Evolutionary conservation across 2,888 invertebrate species (phyloP), one percentile per base, ranked within the genome.

Genomic region (Dendrolimus pini): DNA sequence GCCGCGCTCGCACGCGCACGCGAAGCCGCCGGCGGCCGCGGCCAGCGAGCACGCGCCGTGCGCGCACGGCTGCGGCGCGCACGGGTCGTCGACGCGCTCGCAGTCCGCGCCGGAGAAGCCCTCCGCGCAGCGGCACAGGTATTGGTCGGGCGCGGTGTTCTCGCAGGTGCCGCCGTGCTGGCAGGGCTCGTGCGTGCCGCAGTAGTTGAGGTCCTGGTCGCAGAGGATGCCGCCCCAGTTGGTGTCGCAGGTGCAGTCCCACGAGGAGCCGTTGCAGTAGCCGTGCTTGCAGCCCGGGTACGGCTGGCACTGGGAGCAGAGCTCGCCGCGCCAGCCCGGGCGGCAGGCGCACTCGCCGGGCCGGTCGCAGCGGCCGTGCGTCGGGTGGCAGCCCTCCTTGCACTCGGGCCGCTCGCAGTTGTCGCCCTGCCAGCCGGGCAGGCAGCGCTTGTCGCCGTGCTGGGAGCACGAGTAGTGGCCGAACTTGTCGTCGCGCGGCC

Each of bases 181-280:
- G 83, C 98, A 98, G 9, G 98, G 98, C 85, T 96, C 96, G 89
- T 97, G 97, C 55, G 97, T 97, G 63, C 98, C 98, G 88, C 98
- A 98, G 89, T 96, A 98, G 91, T 98, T 98, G 75, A 98, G 93
- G 92, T 98, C 98, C 94, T 98, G 98, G 91, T 99, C 98, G 91
- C 99, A 99, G 71, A 98, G 95, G 69, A 98, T 96, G 67, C 99
- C 99, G 70, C 98, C 99, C 99, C 99, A 99, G 82, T 99, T 99
- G 73, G 98, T 98, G 82, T 98, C 95, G 89, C 99, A 99, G 74
- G 97, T 96, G 91, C 99, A 99, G 83, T 98, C 96, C 97, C 97
- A 98, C 55, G 97, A 96, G 66, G 95, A 95, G 65, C 96, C 95
- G 79, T 96, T 95, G 92, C 99, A 99, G 82, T 96, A 96, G 65